phyloP scores from a whole-genome alignment of 2,888 invertebrate genomes.

The Cetonia aurata region DNA sequence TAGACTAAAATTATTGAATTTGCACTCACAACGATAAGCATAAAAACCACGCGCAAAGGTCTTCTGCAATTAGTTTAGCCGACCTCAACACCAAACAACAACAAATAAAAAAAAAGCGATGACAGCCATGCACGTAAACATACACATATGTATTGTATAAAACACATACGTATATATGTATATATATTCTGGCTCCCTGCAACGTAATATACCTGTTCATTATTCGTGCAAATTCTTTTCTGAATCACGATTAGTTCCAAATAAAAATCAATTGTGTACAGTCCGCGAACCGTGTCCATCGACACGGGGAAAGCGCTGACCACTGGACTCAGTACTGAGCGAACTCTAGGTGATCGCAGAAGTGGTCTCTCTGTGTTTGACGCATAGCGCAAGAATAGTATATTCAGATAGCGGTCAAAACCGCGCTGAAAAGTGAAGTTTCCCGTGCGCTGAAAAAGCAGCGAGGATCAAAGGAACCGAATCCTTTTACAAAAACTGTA shows the following conservation, averaged over 20 bases:
- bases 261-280: constrained; percentile 45
- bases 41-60: neutral
- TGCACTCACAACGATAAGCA: too few relatives aligned
- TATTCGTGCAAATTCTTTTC: constrained; percentile 33
- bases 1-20: too few relatives aligned
- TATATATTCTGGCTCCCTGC: neutral
- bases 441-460: too few relatives aligned
- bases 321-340: constrained; percentile 26
- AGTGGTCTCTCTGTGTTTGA: constrained; percentile 5
- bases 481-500: too few relatives aligned
- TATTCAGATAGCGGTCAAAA: neutral
- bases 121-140: neutral
- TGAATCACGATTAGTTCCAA: constrained; percentile 31
- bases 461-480: too few relatives aligned
- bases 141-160: neutral
- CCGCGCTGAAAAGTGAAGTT: neutral
- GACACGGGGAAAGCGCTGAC: constrained; percentile 31
- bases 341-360: constrained; percentile 9
- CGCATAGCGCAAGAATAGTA: neutral
- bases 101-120: neutral
- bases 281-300: constrained; percentile 41
- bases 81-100: constrained; percentile 1
- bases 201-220: neutral
- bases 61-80: neutral
- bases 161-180: too few relatives aligned